Evolutionary conservation across 1,140 invertebrate genomes (phyloP).

Genomic region (Drosophila lacertosa): DNA sequence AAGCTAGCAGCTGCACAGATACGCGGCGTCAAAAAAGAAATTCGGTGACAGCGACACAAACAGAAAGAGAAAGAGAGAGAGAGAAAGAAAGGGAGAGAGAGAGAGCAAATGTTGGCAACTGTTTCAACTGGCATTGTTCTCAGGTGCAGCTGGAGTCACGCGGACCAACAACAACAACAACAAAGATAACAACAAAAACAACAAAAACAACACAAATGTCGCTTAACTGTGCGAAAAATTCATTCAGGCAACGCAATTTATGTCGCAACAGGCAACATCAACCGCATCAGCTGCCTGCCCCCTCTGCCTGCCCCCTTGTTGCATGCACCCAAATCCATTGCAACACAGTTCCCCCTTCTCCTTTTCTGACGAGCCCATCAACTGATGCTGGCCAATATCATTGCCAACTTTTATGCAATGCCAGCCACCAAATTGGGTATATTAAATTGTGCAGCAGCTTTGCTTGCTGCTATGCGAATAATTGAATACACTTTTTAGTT

Average conservation of each 20-base stretch:
- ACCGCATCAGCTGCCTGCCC: slow-evolving; percentile 39
- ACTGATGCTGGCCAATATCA: slow-evolving; percentile 55
- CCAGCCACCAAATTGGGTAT: slow-evolving; percentile 9
- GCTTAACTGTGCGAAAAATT: slow-evolving; percentile 73
- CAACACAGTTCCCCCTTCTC: too few species aligned
- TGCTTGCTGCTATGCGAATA: too few species aligned
- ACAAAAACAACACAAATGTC: slow-evolving; percentile 48
- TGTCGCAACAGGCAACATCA: slow-evolving; percentile 71
- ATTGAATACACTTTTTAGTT: too few species aligned
- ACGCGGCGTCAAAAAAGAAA: slow-evolving; percentile 40
- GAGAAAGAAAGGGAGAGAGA: too few species aligned
- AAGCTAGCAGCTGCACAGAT: slow-evolving; percentile 50
- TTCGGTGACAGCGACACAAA: slow-evolving; percentile 35
- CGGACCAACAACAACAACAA: slow-evolving; percentile 20
- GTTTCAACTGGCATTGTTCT: slow-evolving; percentile 73
- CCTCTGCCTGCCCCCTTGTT: neutral
- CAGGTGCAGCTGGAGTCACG: slow-evolving; percentile 58
- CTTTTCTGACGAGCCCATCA: slow-evolving; percentile 7
- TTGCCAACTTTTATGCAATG: slow-evolving; percentile 42
- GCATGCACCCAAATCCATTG: neutral
- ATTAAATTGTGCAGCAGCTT: neutral
- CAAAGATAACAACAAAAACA: slow-evolving; percentile 22
- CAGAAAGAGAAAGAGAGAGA: neutral
- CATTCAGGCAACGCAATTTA: slow-evolving; percentile 69
- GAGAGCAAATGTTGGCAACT: slow-evolving; percentile 5